phyloP scores from a whole-genome alignment of 1,140 invertebrate species.

The Acromyrmex echinatior region DNA sequence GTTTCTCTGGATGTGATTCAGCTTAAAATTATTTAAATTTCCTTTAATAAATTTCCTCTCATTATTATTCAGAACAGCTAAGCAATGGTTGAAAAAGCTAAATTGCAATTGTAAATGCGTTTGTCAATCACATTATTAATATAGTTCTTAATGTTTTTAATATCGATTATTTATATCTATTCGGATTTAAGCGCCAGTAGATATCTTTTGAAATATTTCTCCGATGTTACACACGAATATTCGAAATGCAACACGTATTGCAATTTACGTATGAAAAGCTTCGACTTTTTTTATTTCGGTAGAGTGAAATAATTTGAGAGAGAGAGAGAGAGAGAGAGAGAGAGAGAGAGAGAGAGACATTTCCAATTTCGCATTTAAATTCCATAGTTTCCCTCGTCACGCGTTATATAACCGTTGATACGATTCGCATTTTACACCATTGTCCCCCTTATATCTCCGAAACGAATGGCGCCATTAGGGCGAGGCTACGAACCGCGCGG shows the following conservation, averaged over 20 bases:
- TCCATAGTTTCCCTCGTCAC: conserved; percentile 44
- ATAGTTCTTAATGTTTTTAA: background rate
- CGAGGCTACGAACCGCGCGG: conserved; percentile 16
- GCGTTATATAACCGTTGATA: conserved; percentile 31
- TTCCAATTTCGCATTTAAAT: conserved; percentile 61
- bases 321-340: too few species aligned
- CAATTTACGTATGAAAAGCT: background rate
- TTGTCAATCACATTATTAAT: background rate
- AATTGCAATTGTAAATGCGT: background rate
- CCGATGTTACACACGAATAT: background rate
- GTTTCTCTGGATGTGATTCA: background rate
- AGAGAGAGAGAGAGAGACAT: background rate
- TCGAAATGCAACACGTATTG: background rate
- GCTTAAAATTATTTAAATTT: conserved; percentile 4
- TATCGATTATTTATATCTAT: background rate
- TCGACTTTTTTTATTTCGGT: conserved; percentile 7
- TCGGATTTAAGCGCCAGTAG: background rate
- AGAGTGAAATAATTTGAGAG: conserved; percentile 39
- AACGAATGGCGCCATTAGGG: conserved; percentile 58
- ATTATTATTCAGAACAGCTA: background rate
- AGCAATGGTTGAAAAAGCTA: background rate
- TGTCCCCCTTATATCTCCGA: conserved; percentile 19
- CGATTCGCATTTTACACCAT: conserved; percentile 5
- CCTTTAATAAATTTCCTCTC: background rate
- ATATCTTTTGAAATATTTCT: background rate